Percentiles rank a stretch among this genome's conserved stretches.
Conservation (phyloP, 2,888 invertebrate genomes). For the Cataglyphis cursor region DNA sequence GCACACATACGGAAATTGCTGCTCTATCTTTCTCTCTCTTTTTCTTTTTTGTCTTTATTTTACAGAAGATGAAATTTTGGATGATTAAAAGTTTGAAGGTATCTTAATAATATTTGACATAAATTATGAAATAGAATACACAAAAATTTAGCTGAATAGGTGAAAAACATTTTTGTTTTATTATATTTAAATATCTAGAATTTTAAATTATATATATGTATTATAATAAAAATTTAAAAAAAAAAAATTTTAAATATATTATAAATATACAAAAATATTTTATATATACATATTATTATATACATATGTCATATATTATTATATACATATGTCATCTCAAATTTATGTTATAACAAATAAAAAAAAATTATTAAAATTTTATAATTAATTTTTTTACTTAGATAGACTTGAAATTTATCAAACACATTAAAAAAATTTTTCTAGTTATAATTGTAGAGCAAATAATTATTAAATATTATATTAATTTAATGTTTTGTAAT, state of each 20-base stretch:
- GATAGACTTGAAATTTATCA: not conserved
- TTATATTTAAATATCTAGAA: not conserved
- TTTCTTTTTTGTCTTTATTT: conserved; percentile 36
- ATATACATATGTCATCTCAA: not conserved
- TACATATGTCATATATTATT: no score
- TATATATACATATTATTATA: not conserved
- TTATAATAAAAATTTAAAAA: no score
- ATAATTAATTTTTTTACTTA: not conserved
- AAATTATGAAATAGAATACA: not conserved
- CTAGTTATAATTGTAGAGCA: not conserved
- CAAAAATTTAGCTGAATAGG: not conserved
- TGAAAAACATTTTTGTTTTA: not conserved
- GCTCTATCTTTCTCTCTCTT: not conserved
- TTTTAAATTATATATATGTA: no score
- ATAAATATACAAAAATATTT: not conserved
- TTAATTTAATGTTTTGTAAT: not conserved
- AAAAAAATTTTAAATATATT: no score
- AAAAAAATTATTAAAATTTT: not conserved
- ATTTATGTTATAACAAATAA: not conserved
- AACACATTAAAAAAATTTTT: not conserved
- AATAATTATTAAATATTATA: not conserved
- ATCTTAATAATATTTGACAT: not conserved
- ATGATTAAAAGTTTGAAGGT: conserved; percentile 26
- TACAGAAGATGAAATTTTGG: not conserved
- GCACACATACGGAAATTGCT: conserved; percentile 64